Conservation (phyloP, 2,797 vertebrate species). For the Ctenosaura bakeri region DNA sequence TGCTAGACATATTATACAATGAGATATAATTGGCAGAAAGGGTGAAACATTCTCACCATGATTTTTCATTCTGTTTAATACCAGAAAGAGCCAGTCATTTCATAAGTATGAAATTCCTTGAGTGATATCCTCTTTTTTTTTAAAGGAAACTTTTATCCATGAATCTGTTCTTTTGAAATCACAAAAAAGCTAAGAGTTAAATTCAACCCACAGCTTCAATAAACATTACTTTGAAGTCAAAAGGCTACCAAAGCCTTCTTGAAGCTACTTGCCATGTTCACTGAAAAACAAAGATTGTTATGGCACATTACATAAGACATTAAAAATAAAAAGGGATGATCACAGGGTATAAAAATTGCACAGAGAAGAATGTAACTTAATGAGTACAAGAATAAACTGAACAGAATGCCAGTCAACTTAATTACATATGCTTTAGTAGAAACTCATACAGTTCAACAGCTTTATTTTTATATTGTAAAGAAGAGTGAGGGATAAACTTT, state of each 20-base stretch:
- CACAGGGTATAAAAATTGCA: background rate
- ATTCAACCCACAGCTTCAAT: conserved; percentile 44
- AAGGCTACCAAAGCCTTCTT: conserved; percentile 31
- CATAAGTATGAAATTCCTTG: background rate
- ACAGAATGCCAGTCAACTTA: background rate
- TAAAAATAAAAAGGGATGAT: background rate
- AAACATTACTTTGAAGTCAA: conserved; percentile 47
- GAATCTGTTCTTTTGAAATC: conserved; percentile 10
- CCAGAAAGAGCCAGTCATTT: background rate
- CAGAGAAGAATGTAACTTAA: background rate
- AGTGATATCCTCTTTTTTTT: conserved; percentile 5
- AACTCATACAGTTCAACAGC: conserved; percentile 13
- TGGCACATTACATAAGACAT: background rate
- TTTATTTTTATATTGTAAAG: conserved; percentile 7
- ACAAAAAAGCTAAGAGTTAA: conserved; percentile 36
- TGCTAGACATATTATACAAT: background rate
- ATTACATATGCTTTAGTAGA: conserved; percentile 9
- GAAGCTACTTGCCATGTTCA: conserved; percentile 1
- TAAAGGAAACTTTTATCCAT: conserved; percentile 32
- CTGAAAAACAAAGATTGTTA: conserved; percentile 15
- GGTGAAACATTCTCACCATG: background rate
- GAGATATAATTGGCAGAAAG: background rate
- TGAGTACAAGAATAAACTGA: conserved; percentile 9
- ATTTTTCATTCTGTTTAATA: background rate
- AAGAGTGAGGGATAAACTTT: background rate